A percentile compares a stretch with the other conserved stretches of the same genome.
Conservation (phyloP, 2,888 invertebrate species). For the Pharmacophagus antenor region DNA sequence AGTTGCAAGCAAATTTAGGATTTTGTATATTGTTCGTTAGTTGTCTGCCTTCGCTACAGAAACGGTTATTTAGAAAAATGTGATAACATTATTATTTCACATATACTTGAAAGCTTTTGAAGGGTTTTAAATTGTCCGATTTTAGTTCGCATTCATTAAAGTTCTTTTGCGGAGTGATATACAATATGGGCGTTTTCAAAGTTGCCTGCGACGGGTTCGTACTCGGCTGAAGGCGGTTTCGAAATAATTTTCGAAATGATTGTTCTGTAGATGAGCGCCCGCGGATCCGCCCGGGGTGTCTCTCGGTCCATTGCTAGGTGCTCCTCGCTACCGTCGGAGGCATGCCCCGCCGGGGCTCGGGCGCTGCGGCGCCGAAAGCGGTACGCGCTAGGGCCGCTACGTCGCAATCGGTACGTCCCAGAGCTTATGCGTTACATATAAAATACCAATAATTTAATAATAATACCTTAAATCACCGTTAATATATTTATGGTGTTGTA, state of each 20-base stretch:
- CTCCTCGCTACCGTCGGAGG: constrained; percentile 50
- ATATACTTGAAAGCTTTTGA: too few relatives aligned
- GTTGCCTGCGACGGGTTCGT: constrained; percentile 39
- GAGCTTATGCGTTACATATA: not conserved
- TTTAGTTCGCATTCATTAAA: constrained; percentile 15
- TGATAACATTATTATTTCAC: too few relatives aligned
- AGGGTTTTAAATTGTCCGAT: not conserved
- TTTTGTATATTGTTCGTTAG: too few relatives aligned
- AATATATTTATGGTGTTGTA: too few relatives aligned
- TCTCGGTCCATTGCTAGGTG: constrained; percentile 49
- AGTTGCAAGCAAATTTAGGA: too few relatives aligned
- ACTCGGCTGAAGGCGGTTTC: constrained; percentile 54
- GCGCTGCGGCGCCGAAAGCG: constrained; percentile 35
- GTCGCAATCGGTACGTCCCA: not conserved
- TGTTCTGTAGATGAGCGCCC: constrained; percentile 70
- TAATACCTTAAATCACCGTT: too few relatives aligned
- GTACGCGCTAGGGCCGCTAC: constrained; percentile 31
- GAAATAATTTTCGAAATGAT: constrained; percentile 74
- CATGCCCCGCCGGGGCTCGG: constrained; percentile 35
- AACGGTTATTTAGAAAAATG: too few relatives aligned
- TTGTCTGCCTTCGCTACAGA: too few relatives aligned
- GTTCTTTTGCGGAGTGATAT: constrained; percentile 6
- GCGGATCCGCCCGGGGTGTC: constrained; percentile 53
- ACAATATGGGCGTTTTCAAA: constrained; percentile 24
- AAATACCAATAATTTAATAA: not conserved